Base-by-base conservation (phyloP, 1,140 invertebrate genomes). In the Formica exsecta region DNA sequence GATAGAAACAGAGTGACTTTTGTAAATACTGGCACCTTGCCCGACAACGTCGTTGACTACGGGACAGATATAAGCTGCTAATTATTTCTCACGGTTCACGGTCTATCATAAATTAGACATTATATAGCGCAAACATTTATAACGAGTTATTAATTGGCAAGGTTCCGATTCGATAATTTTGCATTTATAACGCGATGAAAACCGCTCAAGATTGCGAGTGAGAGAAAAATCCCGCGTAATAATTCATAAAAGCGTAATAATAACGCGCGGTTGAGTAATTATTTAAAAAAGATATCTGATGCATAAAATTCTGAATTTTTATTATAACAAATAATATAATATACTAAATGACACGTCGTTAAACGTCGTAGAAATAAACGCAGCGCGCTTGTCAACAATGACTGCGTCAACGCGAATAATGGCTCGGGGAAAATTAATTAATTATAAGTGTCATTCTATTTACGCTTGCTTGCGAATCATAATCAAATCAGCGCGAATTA, bases 401-500 rank as follows among this genome's bases (percentile, higher is more conserved):
- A 73, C 16, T 38, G 54, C 54, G 38, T 44, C 36, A n/a, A 71
- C 7, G 51, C 22, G 44, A 4, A 13, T 54, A 51, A 51, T 51
- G 32, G 6, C 6, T 48, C 66, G 66, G 16, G 68, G 29, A 36
- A 36, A 73, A 32, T n/a, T 19, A 22, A 71, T 54, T 32, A 22
- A 22, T 54, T n/a, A 54, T 71, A 8, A 41, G 16, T 29, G 4
- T 22, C 66, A 13, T 51, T 70, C 13, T 41, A 41, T 41, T 64
- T 64, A 32, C 6, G 61, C 9, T 44, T 41, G 41, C 41, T 29
- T 59, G 48, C 7, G 22, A 57, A 44, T 51, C 3, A 48, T 44
- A 81, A 81, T 81, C 36, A 59, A 44, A 71, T 81, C 38, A 54
- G 22, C 38, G 38, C 2, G 32, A 38, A 73, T 81, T 81, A 59